Evolutionary conservation across 37 sponge, comb jelly and placozoan species (phyloP), one percentile per base, ranked within the genome.

Genomic region (Geodia barretti): DNA sequence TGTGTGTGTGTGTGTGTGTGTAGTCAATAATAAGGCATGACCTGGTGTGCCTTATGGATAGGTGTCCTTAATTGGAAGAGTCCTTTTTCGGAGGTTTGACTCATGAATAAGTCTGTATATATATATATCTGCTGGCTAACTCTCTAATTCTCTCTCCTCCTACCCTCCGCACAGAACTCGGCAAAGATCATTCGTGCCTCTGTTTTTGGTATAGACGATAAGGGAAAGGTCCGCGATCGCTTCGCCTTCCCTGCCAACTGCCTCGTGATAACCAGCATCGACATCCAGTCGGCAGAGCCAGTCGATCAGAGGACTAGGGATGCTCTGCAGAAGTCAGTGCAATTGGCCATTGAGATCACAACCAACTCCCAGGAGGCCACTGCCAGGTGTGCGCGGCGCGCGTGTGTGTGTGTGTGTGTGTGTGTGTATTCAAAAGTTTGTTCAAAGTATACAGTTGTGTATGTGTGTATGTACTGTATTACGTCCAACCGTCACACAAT

Each of bases 201-300:
- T 58, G 99, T 99, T 34, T 96, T 99, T 87, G 99, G 99, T 8
- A 62, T 94, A 25, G 97, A 96, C 70, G 97, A 94, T n/a, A 83
- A 88, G 73, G 87, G 82, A 32, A 99, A 99, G 74, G 95, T 99
- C 7, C 88, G 91, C 19, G 93, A 82, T 35, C 77, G 88, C 9
- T 99, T 99, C 85, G 78, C 29, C 68, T 99, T 99, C 89, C 86
- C 97, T 0, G 84, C 97, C 64, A 99, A 99, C 88, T 83, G 79
- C 83, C 88, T 98, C 70, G 97, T 96, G 61, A 90, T 98, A 73
- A 96, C 96, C 42, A 96, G 94, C 76, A 96, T 98, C 67, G 99
- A 98, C 70, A 98, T 98, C 84, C 99, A 98, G 75, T 99, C 99
- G 11, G 99, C 94, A 70, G 99, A 99, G 84, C 99, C 99, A 14